Base-by-base conservation (phyloP, 2,888 invertebrate genomes). In the Emmelina monodactyla region DNA sequence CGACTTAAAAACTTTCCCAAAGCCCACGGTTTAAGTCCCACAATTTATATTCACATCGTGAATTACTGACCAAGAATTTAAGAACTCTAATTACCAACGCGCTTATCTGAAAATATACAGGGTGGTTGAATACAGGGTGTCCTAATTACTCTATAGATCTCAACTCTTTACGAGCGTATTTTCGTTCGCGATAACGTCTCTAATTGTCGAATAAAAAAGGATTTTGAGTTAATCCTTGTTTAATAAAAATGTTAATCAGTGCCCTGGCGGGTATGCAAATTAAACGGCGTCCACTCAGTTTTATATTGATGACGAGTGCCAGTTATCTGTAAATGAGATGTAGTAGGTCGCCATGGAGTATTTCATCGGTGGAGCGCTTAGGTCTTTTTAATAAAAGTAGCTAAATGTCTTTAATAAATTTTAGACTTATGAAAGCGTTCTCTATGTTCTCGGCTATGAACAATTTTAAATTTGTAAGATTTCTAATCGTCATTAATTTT, bases 131-230 rank as follows among this genome's bases (percentile, higher is more conserved):
- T n/a, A n/a, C n/a, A n/a, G n/a, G n/a, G n/a, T n/a, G n/a, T 43
- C 55, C 58, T 76, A 78, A 79, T 79, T 73, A 64, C 67, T 44
- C 36, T 55, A 51, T 53, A 63, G 66, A 76, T 78, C 72, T 59
- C 64, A 79, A 79, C 79, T 79, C 76, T 79, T 79, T 79, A 78
- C 73, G 79, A 75, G 60, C 63, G 54, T 49, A 49, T 52, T 55
- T 55, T 59, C 50, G 49, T 58, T 55, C 58, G 55, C 63, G 79
- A 79, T 79, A 78, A 66, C 70, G 64, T 62, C 51, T 65, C 78
- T 79, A 76, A 79, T 79, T 76, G 78, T 69, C 78, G 58, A 75
- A 79, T 79, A 79, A 78, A 79, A 76, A 78, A 78, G 78, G 79
- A 76, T 79, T 76, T 72, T 48, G n/a, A 51, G 49, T 50, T 70